phyloP scores from a whole-genome alignment of 1,140 invertebrate genomes.

The Drosophila ohnishii region DNA sequence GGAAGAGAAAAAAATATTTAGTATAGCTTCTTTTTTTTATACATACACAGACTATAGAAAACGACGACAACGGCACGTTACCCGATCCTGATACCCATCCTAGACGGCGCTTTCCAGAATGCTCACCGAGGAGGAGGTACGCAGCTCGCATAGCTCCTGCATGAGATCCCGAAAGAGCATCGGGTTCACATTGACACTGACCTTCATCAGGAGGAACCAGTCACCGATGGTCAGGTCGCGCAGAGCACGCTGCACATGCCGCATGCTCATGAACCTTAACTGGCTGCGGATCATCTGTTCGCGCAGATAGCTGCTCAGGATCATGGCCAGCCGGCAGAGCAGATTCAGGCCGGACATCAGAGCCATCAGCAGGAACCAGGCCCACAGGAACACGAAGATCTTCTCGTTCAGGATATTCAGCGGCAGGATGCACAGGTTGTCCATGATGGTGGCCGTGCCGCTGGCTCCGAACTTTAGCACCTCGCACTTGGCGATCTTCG shows the following conservation, averaged over 20 bases:
- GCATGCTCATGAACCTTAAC: slow-evolving; percentile 64
- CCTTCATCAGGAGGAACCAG: slow-evolving; percentile 88
- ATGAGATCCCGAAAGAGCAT: slow-evolving; percentile 86
- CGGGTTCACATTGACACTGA: slow-evolving; percentile 88
- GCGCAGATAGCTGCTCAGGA: slow-evolving; percentile 67
- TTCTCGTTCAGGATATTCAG: slow-evolving; percentile 92
- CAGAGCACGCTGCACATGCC: slow-evolving; percentile 58
- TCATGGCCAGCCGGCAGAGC: slow-evolving; percentile 84
- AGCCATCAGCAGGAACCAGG: slow-evolving; percentile 90
- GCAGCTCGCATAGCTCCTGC: slow-evolving; percentile 83
- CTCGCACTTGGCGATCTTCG: slow-evolving; percentile 90
- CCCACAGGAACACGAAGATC: slow-evolving; percentile 91
- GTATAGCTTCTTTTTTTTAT: not conserved
- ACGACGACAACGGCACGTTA: not conserved
- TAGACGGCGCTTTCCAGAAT: slow-evolving; percentile 56
- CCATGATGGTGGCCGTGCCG: slow-evolving; percentile 86
- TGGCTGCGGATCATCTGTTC: slow-evolving; percentile 85
- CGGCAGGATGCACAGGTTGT: slow-evolving; percentile 89
- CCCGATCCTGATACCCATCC: not conserved
- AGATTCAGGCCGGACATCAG: slow-evolving; percentile 86
- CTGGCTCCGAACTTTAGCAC: slow-evolving; percentile 87
- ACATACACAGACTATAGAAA: not conserved
- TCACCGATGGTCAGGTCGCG: slow-evolving; percentile 85
- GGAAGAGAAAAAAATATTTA: slow-evolving; percentile 13
- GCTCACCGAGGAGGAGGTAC: slow-evolving; percentile 56